Percentiles rank a stretch among this genome's conserved stretches.
These are phyloP conservation scores for Selenia dentaria DNA, from an alignment of 2,888 invertebrate species.

Conservation along the genomic window DNA sequence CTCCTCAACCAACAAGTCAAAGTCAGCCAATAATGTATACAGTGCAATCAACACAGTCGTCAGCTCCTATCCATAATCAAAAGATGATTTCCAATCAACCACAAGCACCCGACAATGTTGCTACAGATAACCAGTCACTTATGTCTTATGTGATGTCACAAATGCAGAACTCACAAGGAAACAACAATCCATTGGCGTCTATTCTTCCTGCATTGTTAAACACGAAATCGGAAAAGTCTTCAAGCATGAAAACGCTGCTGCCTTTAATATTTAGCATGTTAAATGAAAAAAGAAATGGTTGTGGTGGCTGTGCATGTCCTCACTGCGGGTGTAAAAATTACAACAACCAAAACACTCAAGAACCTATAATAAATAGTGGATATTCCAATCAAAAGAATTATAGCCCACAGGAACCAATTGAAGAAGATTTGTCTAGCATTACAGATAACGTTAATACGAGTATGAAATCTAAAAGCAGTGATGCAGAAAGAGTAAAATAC, in stretches of 20 bases:
- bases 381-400: conserved; percentile 54
- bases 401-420: conserved; percentile 24
- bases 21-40: conserved; percentile 38
- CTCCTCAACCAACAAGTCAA: conserved; percentile 20
- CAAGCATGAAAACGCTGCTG: conserved; percentile 58
- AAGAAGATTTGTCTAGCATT: conserved; percentile 2
- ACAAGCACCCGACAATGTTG: conserved; percentile 2
- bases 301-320: conserved; percentile 47
- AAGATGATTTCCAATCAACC: conserved; percentile 9
- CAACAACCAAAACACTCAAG: conserved; percentile 21
- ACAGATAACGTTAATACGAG: conserved; percentile 5
- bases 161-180: conserved; percentile 27
- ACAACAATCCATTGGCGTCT: conserved; percentile 22
- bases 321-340: conserved; percentile 44
- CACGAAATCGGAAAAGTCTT: conserved; percentile 45
- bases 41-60: conserved; percentile 39
- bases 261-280: conserved; percentile 67
- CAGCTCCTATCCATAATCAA: conserved; percentile 27
- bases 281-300: conserved; percentile 53
- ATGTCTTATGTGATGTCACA: conserved; percentile 43
- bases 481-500: conserved; percentile 13
- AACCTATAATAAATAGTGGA: conserved; percentile 42
- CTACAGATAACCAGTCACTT: conserved; percentile 36
- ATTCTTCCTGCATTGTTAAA: conserved; percentile 31
- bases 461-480: not conserved